Conservation (phyloP, 2,797 vertebrate species). For the Sparus aurata region DNA sequence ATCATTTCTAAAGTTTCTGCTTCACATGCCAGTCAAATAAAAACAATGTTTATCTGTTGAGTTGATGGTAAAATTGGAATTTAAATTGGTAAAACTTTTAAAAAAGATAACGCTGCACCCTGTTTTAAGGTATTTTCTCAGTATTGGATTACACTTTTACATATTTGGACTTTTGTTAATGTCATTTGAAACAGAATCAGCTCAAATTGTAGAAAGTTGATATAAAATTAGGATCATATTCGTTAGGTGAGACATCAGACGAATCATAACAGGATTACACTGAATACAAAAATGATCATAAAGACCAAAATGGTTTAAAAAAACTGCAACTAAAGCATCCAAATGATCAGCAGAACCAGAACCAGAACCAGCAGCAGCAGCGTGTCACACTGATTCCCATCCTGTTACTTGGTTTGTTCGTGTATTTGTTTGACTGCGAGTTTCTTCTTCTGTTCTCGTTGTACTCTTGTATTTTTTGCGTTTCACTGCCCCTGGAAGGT, state of each 20-base stretch:
- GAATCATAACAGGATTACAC: neutral
- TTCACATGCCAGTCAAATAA: too few species aligned
- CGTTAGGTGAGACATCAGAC: neutral
- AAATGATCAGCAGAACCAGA: too few species aligned
- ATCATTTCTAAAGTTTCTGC: too few species aligned
- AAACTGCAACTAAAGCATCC: neutral
- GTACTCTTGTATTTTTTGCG: neutral
- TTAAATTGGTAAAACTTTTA: too few species aligned
- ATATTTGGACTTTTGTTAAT: neutral
- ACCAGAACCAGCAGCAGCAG: neutral
- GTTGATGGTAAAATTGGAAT: too few species aligned
- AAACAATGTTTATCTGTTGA: too few species aligned
- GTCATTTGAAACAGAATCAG: neutral
- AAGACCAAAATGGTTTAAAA: neutral
- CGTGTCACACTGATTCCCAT: too few species aligned
- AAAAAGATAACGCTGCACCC: too few species aligned
- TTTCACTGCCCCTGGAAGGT: neutral
- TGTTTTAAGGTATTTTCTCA: neutral
- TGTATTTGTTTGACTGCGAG: neutral
- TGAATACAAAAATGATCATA: neutral
- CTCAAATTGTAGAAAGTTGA: neutral
- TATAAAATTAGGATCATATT: neutral
- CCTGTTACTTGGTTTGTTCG: too few species aligned
- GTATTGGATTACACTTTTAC: neutral
- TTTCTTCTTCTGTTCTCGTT: neutral